Evolutionary conservation across 92 coral and sea anemone species (phyloP), one percentile per base, ranked within the genome.

Genomic region (Bergia sp.): DNA sequence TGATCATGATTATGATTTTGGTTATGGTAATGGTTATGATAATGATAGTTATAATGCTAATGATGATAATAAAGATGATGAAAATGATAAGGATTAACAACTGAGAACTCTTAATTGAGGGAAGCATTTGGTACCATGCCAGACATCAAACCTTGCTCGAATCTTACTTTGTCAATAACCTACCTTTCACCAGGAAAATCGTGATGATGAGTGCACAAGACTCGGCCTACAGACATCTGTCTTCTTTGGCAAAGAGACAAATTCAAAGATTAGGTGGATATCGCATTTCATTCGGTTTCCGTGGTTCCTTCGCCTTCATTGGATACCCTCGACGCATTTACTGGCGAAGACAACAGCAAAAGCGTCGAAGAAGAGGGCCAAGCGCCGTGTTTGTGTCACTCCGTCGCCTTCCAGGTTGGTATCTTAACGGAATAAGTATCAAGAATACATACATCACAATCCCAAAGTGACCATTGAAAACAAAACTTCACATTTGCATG

Each of bases 151-250:
- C 1, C 58, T 3, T 21, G 29, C n/a, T 61, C 8, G 29, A 61
- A 61, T 61, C 21, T 18, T 61, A 61, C 69, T 39, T 39, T 38
- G 15, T 13, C 1, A 74, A 74, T 12, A n/a, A 40, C 20, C 49
- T 20, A 1, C 15, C 23, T 49, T 79, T 49, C 65, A 79, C 12
- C 45, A 89, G 92, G 55, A 76, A 77, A 89, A 76, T 82, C 43
- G 92, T 89, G 37, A 40, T 89, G 44, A 49, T 89, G 4, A 73
- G 79, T 47, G 82, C 79, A 44, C 92, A 89, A 77, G 92, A 84
- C 38, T 81, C 80, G 20, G 92, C 77, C 61, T 43, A 89, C 42
- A 86, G 85, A 42, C 57, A 82, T 5, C 72, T 89, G 53, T 57
- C 85, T 21, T 7, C 49, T 0, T 23, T 37, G 6, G 86, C 57